These are phyloP conservation scores for Scytalopus superciliaris DNA, from an alignment of 2,113 vertebrate genomes.

Conservation along the genomic window DNA sequence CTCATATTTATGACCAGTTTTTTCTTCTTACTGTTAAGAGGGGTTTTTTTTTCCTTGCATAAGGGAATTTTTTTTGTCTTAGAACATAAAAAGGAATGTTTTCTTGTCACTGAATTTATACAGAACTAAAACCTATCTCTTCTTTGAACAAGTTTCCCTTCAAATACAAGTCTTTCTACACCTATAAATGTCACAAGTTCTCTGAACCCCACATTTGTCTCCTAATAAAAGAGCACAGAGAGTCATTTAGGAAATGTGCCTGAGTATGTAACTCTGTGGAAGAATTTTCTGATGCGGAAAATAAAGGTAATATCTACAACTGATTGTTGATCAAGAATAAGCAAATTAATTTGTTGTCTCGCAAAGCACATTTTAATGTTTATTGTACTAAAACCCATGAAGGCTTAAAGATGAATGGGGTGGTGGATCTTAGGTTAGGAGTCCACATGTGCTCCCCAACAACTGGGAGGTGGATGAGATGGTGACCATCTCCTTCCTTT, in stretches of 20 bases:
- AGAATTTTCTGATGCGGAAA: not conserved
- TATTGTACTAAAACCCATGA: not conserved
- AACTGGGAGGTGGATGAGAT: not conserved
- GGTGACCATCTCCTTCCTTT: not conserved
- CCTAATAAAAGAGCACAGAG: not conserved
- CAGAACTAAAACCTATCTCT: not conserved
- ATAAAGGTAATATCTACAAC: not conserved
- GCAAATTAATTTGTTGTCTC: not conserved
- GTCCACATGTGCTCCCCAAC: fast-evolving
- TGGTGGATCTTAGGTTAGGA: not conserved
- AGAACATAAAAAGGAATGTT: not conserved
- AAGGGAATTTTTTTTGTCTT: not conserved
- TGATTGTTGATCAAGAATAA: not conserved
- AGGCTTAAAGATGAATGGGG: not conserved
- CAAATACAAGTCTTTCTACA: not conserved
- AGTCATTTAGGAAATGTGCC: not conserved
- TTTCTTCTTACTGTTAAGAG: not conserved
- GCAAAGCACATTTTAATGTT: not conserved
- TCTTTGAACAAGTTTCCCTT: not conserved
- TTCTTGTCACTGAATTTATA: not conserved
- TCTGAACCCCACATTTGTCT: not conserved
- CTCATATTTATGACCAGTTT: not conserved
- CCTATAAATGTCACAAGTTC: not conserved
- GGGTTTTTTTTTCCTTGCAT: not conserved
- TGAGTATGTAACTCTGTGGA: not conserved